Percentiles rank a stretch among this genome's conserved stretches.
Conservation (phyloP, 2,113 vertebrate genomes). For the Oreochromis niloticus region DNA sequence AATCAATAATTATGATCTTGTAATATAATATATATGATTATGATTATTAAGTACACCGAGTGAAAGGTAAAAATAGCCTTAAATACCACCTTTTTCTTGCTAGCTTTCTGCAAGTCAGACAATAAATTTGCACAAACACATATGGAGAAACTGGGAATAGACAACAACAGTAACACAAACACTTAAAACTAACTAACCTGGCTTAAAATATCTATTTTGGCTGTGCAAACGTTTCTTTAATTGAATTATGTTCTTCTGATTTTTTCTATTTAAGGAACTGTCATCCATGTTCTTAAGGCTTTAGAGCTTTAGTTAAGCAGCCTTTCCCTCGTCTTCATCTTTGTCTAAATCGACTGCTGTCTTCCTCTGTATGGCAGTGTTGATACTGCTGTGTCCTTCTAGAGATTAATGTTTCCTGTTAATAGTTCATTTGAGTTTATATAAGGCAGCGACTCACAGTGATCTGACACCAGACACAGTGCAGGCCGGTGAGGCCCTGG, state of each 20-base stretch:
- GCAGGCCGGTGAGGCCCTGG: constrained; percentile 89
- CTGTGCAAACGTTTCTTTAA: not conserved
- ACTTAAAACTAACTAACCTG: not conserved
- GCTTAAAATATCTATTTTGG: not conserved
- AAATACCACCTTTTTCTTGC: not conserved
- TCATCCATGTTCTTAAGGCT: not conserved
- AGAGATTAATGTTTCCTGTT: not conserved
- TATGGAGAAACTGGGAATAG: not conserved
- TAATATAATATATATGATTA: not conserved
- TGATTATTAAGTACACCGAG: not conserved
- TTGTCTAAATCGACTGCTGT: not conserved
- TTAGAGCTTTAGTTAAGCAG: not conserved
- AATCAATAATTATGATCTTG: not conserved
- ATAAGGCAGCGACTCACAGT: constrained; percentile 76
- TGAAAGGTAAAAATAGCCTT: not conserved
- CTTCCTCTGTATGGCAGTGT: not conserved
- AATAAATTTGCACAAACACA: not conserved
- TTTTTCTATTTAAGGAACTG: not conserved
- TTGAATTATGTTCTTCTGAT: not conserved
- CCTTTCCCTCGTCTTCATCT: not conserved
- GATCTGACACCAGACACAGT: constrained; percentile 94
- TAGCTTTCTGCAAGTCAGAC: not conserved
- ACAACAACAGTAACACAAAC: not conserved
- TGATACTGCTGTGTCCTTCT: not conserved
- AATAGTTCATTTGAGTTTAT: not conserved